phyloP scores from a whole-genome alignment of 1,140 invertebrate species.

The Brachionus manjavacas region DNA sequence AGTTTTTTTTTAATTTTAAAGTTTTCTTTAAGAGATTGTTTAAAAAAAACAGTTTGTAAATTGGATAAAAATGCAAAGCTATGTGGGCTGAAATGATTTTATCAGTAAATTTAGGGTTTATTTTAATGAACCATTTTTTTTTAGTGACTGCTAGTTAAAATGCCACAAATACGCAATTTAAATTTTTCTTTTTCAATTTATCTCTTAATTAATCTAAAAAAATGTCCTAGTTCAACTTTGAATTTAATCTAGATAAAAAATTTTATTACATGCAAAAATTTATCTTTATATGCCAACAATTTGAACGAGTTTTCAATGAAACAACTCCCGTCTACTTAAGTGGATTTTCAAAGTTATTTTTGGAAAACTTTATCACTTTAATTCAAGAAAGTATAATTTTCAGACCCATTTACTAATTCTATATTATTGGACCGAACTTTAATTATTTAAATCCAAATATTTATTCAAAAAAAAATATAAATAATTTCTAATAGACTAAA shows the following conservation, averaged over 20 bases:
- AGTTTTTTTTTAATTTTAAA: too few species aligned
- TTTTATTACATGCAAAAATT: neutral
- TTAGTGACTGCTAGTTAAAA: neutral
- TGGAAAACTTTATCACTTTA: neutral
- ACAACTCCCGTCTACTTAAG: neutral
- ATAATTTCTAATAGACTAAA: too few species aligned
- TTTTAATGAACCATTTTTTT: neutral
- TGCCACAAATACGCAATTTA: neutral
- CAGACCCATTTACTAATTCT: neutral
- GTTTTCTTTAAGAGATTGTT: too few species aligned
- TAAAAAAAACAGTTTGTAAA: too few species aligned
- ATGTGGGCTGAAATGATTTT: too few species aligned
- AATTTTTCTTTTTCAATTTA: neutral
- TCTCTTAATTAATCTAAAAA: neutral
- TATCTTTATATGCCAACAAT: neutral
- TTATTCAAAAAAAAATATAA: too few species aligned
- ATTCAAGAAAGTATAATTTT: neutral
- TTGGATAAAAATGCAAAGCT: too few species aligned
- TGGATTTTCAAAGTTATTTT: neutral
- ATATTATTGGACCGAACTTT: neutral
- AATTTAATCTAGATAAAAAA: neutral
- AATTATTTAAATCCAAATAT: too few species aligned
- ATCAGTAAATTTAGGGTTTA: too few species aligned
- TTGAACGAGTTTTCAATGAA: neutral
- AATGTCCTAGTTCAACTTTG: neutral